These are phyloP conservation scores for Murina feae DNA, from an alignment of 2,113 vertebrate species.

Conservation along the genomic window DNA sequence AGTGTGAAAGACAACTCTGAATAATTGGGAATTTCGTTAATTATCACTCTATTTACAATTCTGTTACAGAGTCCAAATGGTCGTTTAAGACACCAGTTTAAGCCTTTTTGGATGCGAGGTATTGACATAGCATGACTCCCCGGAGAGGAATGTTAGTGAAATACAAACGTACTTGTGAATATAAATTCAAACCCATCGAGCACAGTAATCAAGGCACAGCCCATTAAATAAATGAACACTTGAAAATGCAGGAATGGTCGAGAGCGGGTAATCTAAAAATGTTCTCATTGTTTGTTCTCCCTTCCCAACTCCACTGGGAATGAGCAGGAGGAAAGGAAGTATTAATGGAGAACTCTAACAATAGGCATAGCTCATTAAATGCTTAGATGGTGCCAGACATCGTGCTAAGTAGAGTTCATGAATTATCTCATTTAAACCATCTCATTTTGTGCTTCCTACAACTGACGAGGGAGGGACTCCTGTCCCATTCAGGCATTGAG, in stretches of 20 bases:
- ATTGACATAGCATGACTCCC: slow-evolving; percentile 58
- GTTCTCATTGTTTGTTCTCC: not conserved
- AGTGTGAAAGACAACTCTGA: not conserved
- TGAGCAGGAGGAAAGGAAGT: not conserved
- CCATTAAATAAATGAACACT: not conserved
- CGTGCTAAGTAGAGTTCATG: not conserved
- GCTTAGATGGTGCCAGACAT: not conserved
- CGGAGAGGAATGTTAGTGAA: slow-evolving; percentile 28
- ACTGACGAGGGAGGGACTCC: not conserved
- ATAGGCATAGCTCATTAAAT: not conserved
- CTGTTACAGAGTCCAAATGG: slow-evolving; percentile 48
- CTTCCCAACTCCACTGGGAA: not conserved
- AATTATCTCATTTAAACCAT: not conserved
- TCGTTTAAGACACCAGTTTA: slow-evolving; percentile 47
- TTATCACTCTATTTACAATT: slow-evolving; percentile 48
- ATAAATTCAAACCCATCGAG: slow-evolving; percentile 38
- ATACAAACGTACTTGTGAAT: slow-evolving; percentile 42
- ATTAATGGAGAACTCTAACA: not conserved
- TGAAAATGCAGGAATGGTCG: not conserved
- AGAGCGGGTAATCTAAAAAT: not conserved
- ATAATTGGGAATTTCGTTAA: slow-evolving; percentile 42
- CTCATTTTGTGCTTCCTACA: not conserved
- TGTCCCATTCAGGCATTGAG: not conserved
- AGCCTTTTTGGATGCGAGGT: slow-evolving; percentile 44
- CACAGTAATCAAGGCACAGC: slow-evolving; percentile 45